Base-by-base conservation (phyloP, 2,888 invertebrate genomes). In the Archips crataeganus region DNA sequence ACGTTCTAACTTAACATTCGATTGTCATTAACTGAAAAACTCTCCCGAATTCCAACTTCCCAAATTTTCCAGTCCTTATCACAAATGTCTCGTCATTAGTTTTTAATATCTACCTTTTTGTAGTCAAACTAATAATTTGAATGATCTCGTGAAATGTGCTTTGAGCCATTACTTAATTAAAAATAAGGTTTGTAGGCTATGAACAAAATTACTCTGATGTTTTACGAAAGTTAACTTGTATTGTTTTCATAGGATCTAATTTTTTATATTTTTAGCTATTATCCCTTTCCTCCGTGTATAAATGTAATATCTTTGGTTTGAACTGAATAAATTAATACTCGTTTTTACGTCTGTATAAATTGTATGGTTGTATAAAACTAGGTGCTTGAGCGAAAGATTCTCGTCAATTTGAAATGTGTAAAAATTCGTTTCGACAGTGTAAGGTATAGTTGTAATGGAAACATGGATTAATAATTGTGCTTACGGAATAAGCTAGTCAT, bases 351-450 rank as follows among this genome's bases (percentile, higher is more conserved):
- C 32, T 70, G 77, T 81, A 76, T 80, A 87, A 91, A 87, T 39
- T 85, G 82, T 91, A 90, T 87, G 93, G 89, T 93, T 93, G 93
- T 93, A 92, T 90, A 84, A 89, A 90, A 87, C 85, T 94, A 94
- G 93, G 94, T 93, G 94, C 94, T 94, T 94, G 90, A 87, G 92
- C 91, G 83, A 87, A 90, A 84, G 87, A 89, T 89, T 86, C 84
- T 89, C 85, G 94, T 94, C 94, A 94, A 94, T 94, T 94, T 91
- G 86, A 87, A 87, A 79, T 85, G 82, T 91, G 86, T 88, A 88
- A 88, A 89, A 85, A 79, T 84, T 85, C 88, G 84, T 85, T 81
- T 87, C 78, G 80, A 80, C 84, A 83, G 83, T 86, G 79, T 86
- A 85, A 84, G 80, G 74, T 85, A 82, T 88, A 85, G 83, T 85